These are phyloP conservation scores for Pseudomyrmex flavicornis DNA, from an alignment of 1,140 invertebrate genomes.

Conservation along the genomic window DNA sequence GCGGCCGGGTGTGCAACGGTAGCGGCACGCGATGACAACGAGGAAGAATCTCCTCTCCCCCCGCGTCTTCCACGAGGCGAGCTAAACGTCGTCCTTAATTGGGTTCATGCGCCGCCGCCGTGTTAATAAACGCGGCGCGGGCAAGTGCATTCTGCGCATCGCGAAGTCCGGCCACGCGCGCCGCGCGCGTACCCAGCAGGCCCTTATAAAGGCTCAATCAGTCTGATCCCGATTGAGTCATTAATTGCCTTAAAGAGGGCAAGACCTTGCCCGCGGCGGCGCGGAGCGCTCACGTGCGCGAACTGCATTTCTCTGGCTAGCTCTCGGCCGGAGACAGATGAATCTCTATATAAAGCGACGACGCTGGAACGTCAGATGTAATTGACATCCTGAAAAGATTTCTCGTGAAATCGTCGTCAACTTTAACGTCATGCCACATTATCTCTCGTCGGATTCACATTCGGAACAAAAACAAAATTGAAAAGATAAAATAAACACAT, in stretches of 20 bases:
- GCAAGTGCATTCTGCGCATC: constrained; percentile 77
- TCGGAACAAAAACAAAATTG: no score
- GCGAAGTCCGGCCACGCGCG: constrained; percentile 77
- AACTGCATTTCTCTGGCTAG: constrained; percentile 4
- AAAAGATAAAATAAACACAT: neutral
- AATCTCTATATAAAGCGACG: neutral
- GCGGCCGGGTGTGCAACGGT: neutral
- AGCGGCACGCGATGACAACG: constrained; percentile 53
- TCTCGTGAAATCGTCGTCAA: no score
- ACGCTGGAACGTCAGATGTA: no score
- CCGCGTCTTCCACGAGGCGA: neutral
- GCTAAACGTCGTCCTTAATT: constrained; percentile 72
- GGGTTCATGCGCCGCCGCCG: constrained; percentile 67
- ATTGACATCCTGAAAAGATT: no score
- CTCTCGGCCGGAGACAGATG: constrained; percentile 3
- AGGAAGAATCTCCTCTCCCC: constrained; percentile 66
- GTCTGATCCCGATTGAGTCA: constrained; percentile 75
- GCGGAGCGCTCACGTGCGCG: constrained; percentile 48
- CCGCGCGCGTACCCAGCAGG: constrained; percentile 63
- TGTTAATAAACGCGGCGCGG: constrained; percentile 76
- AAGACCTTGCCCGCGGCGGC: constrained; percentile 69
- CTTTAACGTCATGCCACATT: no score
- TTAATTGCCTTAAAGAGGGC: constrained; percentile 78
- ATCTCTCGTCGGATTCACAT: no score
- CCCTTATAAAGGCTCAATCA: constrained; percentile 79